phyloP scores from a whole-genome alignment of 2,113 vertebrate genomes.

The Mus pahari region DNA sequence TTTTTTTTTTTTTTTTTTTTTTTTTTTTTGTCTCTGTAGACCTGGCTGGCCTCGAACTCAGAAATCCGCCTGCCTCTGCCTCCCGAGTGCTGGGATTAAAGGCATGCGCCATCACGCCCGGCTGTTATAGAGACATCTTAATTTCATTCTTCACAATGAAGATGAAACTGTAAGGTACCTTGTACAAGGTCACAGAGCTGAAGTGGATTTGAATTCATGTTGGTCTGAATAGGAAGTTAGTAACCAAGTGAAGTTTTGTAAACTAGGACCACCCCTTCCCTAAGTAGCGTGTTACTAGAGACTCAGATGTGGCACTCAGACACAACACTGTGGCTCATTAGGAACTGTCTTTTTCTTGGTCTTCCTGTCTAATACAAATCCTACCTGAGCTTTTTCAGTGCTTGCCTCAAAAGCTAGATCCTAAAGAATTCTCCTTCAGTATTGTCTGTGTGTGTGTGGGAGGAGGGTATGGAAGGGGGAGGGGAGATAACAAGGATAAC shows the following conservation, averaged over 20 bases:
- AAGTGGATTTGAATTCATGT: background rate
- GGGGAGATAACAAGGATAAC: background rate
- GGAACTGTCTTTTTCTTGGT: background rate
- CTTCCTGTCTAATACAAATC: background rate
- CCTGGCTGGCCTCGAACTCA: no score
- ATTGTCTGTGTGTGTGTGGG: no score
- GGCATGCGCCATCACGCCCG: no score
- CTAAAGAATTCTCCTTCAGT: background rate
- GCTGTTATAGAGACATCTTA: background rate
- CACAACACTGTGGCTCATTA: background rate
- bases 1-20: no score
- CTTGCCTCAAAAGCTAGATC: background rate
- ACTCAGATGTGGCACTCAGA: background rate
- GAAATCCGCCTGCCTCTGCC: no score
- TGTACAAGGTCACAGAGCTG: background rate
- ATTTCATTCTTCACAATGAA: constrained; percentile 31
- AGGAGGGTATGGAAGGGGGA: rapidly evolving
- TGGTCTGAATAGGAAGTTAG: background rate
- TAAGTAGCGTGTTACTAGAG: background rate
- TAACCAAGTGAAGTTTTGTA: background rate
- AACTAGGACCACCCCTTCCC: background rate
- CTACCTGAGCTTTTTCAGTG: background rate
- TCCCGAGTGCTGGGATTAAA: no score
- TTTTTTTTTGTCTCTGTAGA: no score
- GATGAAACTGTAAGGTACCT: background rate